These are phyloP conservation scores for Ceratina japonica DNA, from an alignment of 1,140 invertebrate species.

Conservation along the genomic window DNA sequence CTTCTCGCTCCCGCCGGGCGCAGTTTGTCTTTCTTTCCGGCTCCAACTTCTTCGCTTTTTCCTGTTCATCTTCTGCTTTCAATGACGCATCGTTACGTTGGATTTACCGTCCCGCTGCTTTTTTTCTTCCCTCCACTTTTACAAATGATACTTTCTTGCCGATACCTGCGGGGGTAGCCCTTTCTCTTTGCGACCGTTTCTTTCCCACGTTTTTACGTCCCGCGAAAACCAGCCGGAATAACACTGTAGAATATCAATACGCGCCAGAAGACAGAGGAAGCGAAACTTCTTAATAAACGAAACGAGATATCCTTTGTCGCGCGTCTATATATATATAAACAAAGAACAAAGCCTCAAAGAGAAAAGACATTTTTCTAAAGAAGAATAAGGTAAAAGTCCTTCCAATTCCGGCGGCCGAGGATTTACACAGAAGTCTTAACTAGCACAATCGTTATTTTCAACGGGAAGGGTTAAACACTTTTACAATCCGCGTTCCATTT, in stretches of 20 bases:
- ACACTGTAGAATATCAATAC: neutral
- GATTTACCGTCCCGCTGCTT: neutral
- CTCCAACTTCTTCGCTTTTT: slow-evolving; percentile 19
- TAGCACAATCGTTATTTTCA: neutral
- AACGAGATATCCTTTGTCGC: no score
- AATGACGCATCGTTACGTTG: neutral
- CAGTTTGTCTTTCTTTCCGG: neutral
- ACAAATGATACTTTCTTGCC: neutral
- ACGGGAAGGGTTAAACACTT: neutral
- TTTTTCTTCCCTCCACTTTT: neutral
- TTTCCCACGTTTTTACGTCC: neutral
- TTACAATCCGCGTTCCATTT: neutral
- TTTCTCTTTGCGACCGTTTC: neutral
- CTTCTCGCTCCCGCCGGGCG: neutral
- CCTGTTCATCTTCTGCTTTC: neutral
- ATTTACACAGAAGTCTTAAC: neutral
- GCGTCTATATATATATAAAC: no score
- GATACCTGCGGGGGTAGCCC: neutral
- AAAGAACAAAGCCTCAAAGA: no score
- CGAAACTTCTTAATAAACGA: no score
- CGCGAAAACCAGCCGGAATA: neutral
- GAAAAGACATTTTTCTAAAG: no score
- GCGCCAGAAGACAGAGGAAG: no score
- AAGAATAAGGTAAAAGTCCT: no score
- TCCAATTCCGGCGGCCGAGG: neutral